Evolutionary conservation across 30 jellyfish, hydroid and myxozoan species (phyloP), one percentile per base, ranked within the genome.

Genomic region (Rhopilema esculentum): DNA sequence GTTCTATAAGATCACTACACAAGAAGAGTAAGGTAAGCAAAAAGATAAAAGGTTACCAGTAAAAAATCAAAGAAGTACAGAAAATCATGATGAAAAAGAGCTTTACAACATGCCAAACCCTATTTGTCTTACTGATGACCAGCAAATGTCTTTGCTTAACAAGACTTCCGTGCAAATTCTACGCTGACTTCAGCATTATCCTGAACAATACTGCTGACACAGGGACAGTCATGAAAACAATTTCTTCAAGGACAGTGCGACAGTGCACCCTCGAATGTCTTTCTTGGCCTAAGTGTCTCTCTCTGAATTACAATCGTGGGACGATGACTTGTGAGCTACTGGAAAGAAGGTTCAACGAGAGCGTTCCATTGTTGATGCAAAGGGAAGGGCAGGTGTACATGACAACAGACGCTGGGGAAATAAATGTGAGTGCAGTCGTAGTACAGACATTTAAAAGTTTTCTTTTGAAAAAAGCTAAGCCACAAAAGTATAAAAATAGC

Each of bases 371-470:
- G 63, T 22, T 80, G 32, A 71, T 1, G 33, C 32, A 31, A 19
- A 29, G 68, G n/a, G 53, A 9, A 29, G 90, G 75, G 8, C 68
- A 69, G 75, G 90, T 80, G 30, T 66, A 80, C 12, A 64, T 80
- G 82, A 66, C 90, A 8, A 80, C 82, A 0, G 74, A 66, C 0
- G 90, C 64, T 1, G 48, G 66, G n/a, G 25, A 71, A 0, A 20
- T 31, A 21, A 66, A 80, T 80, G 90, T 80, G 29, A 66, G 90
- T 73, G 24, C 6, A 40, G 57, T 12, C 57, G 57, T 40, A 12
- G 12, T 40, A 12, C 57, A 2, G 12, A 12, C 12, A 12, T 40
- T 40, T 12, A 40, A 2, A 40, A 6, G 9, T 12, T 40, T 40
- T 6, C 57, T 2, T 40, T 40, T 40, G 57, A 40, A 6, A 2